phyloP scores from a whole-genome alignment of 2,113 vertebrate species.

The Rutilus rutilus region DNA sequence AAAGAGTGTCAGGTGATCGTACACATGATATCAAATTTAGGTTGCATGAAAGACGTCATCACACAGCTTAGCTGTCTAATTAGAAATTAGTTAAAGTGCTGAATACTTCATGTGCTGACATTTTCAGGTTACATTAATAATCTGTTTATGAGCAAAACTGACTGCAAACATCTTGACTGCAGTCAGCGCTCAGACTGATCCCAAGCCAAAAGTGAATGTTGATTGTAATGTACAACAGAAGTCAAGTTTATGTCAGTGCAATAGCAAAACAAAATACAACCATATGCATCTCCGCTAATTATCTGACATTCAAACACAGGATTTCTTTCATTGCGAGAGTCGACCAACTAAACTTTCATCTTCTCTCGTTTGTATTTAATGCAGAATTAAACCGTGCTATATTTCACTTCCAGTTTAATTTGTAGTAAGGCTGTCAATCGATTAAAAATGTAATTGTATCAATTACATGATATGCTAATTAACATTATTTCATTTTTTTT shows the following conservation, averaged over 20 bases:
- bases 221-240: not conserved
- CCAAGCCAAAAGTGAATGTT: not conserved
- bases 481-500: not conserved
- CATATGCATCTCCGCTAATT: not conserved
- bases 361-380: not conserved
- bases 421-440: not conserved
- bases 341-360: not conserved
- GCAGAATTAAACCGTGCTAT: not conserved
- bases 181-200: not conserved
- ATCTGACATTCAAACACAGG: not conserved
- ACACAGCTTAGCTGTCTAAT: not conserved
- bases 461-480: not conserved
- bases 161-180: not conserved
- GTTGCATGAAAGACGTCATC: not conserved
- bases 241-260: not conserved
- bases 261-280: not conserved
- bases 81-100: not conserved
- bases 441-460: not conserved
- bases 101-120: not conserved
- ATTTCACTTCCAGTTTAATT: not conserved
- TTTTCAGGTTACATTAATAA: conserved; percentile 6
- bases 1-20: not conserved
- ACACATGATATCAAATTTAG: not conserved
- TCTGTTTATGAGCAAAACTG: conserved; percentile 18
- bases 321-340: not conserved